Evolutionary conservation across 2,888 invertebrate genomes (phyloP).

Genomic region (Sarcophaga subvicina): DNA sequence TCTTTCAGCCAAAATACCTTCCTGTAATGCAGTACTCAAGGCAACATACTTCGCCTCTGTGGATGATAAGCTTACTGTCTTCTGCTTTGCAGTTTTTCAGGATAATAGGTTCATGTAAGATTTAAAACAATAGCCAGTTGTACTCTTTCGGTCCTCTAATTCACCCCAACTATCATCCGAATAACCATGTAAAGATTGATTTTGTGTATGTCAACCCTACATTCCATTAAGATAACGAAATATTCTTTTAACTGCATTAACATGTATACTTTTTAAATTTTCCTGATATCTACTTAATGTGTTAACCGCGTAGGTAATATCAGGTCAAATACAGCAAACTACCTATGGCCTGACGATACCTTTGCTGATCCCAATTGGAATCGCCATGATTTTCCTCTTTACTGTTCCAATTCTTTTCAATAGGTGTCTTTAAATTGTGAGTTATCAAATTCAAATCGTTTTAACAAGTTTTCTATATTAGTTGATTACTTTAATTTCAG

Average conservation of each 20-base stretch:
- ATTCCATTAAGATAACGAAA: constrained; percentile 10
- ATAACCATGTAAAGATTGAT: background rate
- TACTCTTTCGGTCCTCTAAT: background rate
- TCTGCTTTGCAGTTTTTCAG: constrained; percentile 3
- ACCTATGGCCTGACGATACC: constrained; percentile 34
- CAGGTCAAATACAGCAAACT: constrained; percentile 44
- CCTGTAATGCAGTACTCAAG: constrained; percentile 12
- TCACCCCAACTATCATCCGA: constrained; percentile 2
- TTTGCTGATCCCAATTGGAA: constrained; percentile 10
- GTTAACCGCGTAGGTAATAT: constrained; percentile 18
- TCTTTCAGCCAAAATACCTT: background rate
- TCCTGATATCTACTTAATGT: too few species aligned
- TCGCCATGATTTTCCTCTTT: background rate
- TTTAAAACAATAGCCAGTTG: constrained; percentile 9
- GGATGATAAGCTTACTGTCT: background rate
- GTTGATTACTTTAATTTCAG: constrained; percentile 26
- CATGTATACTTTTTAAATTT: background rate
- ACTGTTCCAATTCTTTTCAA: constrained; percentile 26
- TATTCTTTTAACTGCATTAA: constrained; percentile 6
- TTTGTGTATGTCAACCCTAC: background rate
- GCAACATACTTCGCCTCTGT: constrained; percentile 8
- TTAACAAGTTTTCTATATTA: constrained; percentile 39
- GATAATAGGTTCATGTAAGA: background rate
- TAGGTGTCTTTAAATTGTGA: background rate
- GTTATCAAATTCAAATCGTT: constrained; percentile 1